Percentiles rank a stretch among this genome's conserved stretches.
Evolutionary conservation across 2,888 invertebrate species (phyloP).

Genomic region (Chloromyia formosa): DNA sequence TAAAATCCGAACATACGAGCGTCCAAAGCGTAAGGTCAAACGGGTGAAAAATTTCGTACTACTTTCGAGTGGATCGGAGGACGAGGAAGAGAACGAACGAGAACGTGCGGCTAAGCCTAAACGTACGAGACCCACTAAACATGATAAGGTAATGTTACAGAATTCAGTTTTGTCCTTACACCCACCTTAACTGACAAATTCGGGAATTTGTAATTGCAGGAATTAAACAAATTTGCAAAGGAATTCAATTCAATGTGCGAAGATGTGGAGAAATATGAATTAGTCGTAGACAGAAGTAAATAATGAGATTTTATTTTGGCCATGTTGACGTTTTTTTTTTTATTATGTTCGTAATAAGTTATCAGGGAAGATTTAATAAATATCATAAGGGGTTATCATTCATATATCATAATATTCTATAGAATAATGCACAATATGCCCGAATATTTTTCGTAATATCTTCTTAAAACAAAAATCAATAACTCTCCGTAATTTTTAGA

Average conservation of each 20-base stretch:
- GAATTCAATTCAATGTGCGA: conserved; percentile 60
- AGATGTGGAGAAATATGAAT: conserved; percentile 58
- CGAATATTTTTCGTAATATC: too few species aligned
- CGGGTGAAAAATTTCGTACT: conserved; percentile 54
- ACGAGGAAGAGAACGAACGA: conserved; percentile 53
- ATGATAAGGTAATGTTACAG: conserved; percentile 48
- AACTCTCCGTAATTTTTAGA: too few species aligned
- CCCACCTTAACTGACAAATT: background rate
- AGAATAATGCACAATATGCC: too few species aligned
- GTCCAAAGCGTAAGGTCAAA: conserved; percentile 55
- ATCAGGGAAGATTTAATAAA: too few species aligned
- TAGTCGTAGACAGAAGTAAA: conserved; percentile 53
- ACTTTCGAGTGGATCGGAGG: conserved; percentile 55
- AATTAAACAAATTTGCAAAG: conserved; percentile 55
- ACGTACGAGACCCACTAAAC: conserved; percentile 51
- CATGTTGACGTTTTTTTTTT: background rate
- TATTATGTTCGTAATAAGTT: too few species aligned
- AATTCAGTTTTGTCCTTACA: background rate
- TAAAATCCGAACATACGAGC: conserved; percentile 57
- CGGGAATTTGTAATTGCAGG: conserved; percentile 46
- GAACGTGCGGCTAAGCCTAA: conserved; percentile 49
- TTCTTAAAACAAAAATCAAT: too few species aligned
- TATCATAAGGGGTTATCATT: too few species aligned
- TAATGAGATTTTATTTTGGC: background rate
- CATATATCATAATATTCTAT: too few species aligned